Conservation (phyloP, 2,113 vertebrate species). For the Galbula dea region DNA sequence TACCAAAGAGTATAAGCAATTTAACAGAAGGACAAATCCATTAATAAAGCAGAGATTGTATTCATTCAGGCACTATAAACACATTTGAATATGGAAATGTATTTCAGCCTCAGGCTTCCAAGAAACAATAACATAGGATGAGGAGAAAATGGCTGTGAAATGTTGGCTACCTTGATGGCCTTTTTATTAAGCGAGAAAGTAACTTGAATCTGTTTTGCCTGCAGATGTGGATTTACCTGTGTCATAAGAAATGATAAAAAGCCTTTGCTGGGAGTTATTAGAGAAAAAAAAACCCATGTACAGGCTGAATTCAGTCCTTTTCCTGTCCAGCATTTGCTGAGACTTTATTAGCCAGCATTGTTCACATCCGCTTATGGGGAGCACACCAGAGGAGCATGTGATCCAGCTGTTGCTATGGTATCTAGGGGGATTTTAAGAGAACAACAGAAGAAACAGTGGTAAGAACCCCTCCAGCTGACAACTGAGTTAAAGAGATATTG, state of each 20-base stretch:
- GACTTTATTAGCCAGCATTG: slow-evolving; percentile 54
- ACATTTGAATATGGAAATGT: not conserved
- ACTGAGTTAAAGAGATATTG: slow-evolving; percentile 37
- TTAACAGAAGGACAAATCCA: slow-evolving; percentile 8
- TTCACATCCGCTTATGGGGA: slow-evolving; percentile 63
- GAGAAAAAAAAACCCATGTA: not conserved
- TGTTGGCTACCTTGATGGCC: not conserved
- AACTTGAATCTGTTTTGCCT: slow-evolving; percentile 17
- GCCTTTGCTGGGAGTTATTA: not conserved
- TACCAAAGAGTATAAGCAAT: not conserved
- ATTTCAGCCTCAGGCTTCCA: not conserved
- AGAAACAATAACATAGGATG: not conserved
- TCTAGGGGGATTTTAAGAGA: slow-evolving; percentile 52
- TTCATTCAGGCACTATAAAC: not conserved
- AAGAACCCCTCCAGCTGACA: slow-evolving; percentile 25
- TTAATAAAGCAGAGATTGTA: not conserved
- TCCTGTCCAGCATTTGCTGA: slow-evolving; percentile 14
- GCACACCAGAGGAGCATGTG: slow-evolving; percentile 36
- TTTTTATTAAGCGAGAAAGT: not conserved
- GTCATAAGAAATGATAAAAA: not conserved
- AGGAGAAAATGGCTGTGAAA: not conserved
- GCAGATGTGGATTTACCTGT: not conserved
- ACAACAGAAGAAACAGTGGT: not conserved
- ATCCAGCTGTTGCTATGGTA: slow-evolving; percentile 70
- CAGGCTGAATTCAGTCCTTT: not conserved